Evolutionary conservation across 2,797 vertebrate genomes (phyloP).

Genomic region (Hippocampus kuda): DNA sequence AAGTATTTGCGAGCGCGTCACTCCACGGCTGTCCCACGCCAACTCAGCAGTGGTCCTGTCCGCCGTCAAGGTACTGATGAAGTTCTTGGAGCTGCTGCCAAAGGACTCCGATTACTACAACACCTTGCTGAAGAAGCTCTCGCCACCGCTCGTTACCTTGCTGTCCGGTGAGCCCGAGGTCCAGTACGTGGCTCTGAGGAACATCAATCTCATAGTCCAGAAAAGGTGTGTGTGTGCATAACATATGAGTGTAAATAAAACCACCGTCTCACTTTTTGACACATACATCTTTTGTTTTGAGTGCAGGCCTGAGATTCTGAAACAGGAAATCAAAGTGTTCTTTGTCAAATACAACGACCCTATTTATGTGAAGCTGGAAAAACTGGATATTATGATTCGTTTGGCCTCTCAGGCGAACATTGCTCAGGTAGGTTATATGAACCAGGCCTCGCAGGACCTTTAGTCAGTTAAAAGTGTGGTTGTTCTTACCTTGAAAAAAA

Average conservation of each 20-base stretch:
- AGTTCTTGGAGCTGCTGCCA: conserved; percentile 92
- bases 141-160: conserved; percentile 90
- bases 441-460: background rate
- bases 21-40: conserved; percentile 92
- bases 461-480: background rate
- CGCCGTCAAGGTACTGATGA: conserved; percentile 97
- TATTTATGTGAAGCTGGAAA: conserved; percentile 97
- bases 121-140: conserved; percentile 94
- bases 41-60: conserved; percentile 97
- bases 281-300: background rate
- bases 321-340: conserved; percentile 98
- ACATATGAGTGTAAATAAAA: background rate
- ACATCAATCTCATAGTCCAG: conserved; percentile 98
- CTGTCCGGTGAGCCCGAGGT: conserved; percentile 96
- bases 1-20: conserved; percentile 96
- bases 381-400: conserved; percentile 98
- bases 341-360: conserved; percentile 99
- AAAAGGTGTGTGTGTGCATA: conserved; percentile 72
- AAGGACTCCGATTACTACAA: conserved; percentile 97
- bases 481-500: background rate
- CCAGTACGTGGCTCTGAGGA: conserved; percentile 95
- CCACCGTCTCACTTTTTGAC: background rate
- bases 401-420: conserved; percentile 97
- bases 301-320: conserved; percentile 90
- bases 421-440: conserved; percentile 73